These are phyloP conservation scores for Acipenser ruthenus DNA, from an alignment of 2,797 vertebrate species.

Conservation along the genomic window DNA sequence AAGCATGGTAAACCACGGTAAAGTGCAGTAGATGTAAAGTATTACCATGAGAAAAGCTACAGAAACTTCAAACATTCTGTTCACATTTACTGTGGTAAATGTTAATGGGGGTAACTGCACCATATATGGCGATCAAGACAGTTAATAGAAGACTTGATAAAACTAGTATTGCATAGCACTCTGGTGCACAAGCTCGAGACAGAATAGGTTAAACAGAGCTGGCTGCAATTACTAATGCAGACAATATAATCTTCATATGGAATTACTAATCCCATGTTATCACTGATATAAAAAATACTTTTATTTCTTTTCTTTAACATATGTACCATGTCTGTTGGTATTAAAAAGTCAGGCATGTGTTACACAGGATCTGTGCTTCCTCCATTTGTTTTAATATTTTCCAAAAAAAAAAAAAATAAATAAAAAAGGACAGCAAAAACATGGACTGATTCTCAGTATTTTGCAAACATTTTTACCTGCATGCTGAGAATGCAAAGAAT, in stretches of 20 bases:
- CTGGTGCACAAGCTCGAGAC: not conserved
- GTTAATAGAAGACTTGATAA: not conserved
- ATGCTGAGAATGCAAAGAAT: slow-evolving; percentile 69
- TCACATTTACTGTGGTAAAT: too few species aligned
- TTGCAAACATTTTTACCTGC: slow-evolving; percentile 96
- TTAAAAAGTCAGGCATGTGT: slow-evolving; percentile 5
- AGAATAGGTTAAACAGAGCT: not conserved
- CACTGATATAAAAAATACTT: slow-evolving; percentile 11
- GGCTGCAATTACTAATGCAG: not conserved
- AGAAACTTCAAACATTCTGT: too few species aligned
- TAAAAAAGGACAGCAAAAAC: slow-evolving; percentile 56
- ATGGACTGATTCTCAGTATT: slow-evolving; percentile 80
- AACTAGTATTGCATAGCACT: not conserved
- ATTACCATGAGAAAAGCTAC: too few species aligned
- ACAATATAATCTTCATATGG: not conserved
- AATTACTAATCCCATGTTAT: not conserved
- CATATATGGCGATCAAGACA: slow-evolving; percentile 19
- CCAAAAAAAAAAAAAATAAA: slow-evolving; percentile 47
- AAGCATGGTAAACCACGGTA: too few species aligned
- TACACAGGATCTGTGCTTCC: slow-evolving; percentile 20
- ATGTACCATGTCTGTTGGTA: not conserved
- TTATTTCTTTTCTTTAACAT: not conserved
- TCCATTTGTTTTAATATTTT: slow-evolving; percentile 42
- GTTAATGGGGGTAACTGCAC: not conserved
- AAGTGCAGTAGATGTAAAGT: too few species aligned